phyloP scores from a whole-genome alignment of 2,797 vertebrate genomes.

The Artibeus jamaicensis region DNA sequence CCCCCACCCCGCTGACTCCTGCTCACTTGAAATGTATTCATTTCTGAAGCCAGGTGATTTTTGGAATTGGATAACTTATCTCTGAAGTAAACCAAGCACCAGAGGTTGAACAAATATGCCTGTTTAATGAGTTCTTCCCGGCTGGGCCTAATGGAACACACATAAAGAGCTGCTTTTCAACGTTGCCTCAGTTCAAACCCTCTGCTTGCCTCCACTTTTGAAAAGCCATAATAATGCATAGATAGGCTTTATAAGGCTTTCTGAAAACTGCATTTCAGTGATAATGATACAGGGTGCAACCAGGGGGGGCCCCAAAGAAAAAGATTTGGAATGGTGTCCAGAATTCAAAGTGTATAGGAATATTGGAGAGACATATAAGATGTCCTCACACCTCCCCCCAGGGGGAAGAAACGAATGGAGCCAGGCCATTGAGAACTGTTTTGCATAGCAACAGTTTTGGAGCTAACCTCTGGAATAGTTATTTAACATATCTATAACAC shows the following conservation, averaged over 20 bases:
- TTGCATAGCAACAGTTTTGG: too few relatives aligned
- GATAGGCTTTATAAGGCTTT: not conserved
- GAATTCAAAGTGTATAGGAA: too few relatives aligned
- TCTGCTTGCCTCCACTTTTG: not conserved
- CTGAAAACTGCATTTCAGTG: not conserved
- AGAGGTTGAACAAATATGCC: not conserved
- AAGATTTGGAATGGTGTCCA: too few relatives aligned
- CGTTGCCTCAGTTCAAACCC: not conserved
- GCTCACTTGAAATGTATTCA: slow-evolving; percentile 4
- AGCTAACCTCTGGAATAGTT: too few relatives aligned
- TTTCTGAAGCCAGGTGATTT: not conserved
- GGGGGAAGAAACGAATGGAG: too few relatives aligned
- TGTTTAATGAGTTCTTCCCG: not conserved
- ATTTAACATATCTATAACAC: too few relatives aligned
- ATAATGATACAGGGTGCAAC: too few relatives aligned
- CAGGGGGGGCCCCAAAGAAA: too few relatives aligned
- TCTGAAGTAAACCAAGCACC: not conserved
- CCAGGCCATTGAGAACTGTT: too few relatives aligned
- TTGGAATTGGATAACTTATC: not conserved
- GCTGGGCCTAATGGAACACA: not conserved
- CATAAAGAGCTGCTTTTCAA: not conserved
- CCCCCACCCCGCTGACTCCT: too few relatives aligned
- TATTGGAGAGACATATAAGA: too few relatives aligned
- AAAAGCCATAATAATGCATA: not conserved
- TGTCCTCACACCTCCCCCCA: too few relatives aligned